phyloP scores from a whole-genome alignment of 1,140 invertebrate genomes.

The Centruroides sculpturatus region DNA sequence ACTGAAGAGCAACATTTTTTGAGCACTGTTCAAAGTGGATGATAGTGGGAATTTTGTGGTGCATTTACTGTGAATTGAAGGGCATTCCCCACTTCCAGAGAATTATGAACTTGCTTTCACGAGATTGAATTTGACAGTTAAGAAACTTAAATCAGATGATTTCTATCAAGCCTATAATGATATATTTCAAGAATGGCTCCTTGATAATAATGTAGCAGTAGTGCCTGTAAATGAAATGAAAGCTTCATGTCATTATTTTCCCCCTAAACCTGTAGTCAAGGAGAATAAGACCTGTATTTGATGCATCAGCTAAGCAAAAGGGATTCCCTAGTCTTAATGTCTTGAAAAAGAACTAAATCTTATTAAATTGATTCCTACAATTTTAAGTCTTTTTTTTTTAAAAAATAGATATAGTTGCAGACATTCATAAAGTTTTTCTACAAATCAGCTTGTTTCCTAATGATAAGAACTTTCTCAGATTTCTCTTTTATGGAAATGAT shows the following conservation, averaged over 20 bases:
- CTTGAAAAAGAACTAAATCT: conserved; percentile 9
- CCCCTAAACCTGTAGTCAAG: conserved; percentile 18
- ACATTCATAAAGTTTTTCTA: conserved; percentile 16
- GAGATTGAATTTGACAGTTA: conserved; percentile 14
- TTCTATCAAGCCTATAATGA: conserved; percentile 22
- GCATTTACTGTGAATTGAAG: conserved; percentile 23
- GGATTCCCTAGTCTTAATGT: conserved; percentile 1
- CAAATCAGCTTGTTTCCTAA: conserved; percentile 3
- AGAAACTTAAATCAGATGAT: conserved; percentile 17
- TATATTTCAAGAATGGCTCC: conserved; percentile 22
- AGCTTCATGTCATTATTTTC: conserved; percentile 21
- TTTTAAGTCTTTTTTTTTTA: conserved; percentile 19
- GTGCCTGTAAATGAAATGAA: conserved; percentile 12
- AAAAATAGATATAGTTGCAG: not conserved
- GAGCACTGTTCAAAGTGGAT: conserved; percentile 18
- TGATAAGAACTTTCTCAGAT: too few species aligned
- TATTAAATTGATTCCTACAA: conserved; percentile 14
- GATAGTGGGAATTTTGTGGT: conserved; percentile 21
- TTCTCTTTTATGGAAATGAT: too few species aligned
- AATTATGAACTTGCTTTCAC: conserved; percentile 16
- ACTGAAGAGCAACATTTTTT: conserved; percentile 21
- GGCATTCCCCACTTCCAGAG: conserved; percentile 16
- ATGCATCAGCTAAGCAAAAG: conserved; percentile 4
- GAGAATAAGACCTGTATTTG: conserved; percentile 7
- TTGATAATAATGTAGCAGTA: conserved; percentile 23